Evolutionary conservation across 1,140 invertebrate species (phyloP), one percentile per base, ranked within the genome.

Genomic region (Samia ricini): DNA sequence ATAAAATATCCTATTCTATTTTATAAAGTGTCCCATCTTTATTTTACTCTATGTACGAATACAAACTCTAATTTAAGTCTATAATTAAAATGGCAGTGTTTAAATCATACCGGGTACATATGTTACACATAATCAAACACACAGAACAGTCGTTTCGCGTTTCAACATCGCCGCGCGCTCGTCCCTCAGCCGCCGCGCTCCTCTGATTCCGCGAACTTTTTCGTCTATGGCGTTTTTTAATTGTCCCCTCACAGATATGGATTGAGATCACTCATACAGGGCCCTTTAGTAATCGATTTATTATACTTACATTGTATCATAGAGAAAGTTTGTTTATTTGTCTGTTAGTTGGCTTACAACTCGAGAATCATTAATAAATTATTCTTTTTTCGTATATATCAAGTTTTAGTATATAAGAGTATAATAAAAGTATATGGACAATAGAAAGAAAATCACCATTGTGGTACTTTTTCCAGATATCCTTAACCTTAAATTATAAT

Each of bases 221-320:
- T 55, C 15, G 4, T 12, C 52, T 23, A 24, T 55, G 21, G 52
- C 52, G 52, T 55, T 55, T 55, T 55, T 55, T 55, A 55, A 55
- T 55, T 55, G 52, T 19, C n/a, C 22, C 1, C 12, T 3, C 2
- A 23, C 52, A 55, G 52, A 22, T 12, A 15, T 5, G 52, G 4
- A 55, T 55, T 55, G n/a, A 4, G 52, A 10, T 23, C 15, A 10
- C 10, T 1, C 2, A 24, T 12, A 24, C 5, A 5, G 20, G 52
- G 52, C 0, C 6, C 10, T 24, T 15, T 42, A 42, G 12, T 42
- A n/a, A n/a, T n/a, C n/a, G n/a, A n/a, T n/a, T n/a, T n/a, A n/a
- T n/a, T n/a, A n/a, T n/a, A n/a, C n/a, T n/a, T n/a, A n/a, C n/a
- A n/a, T n/a, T n/a, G n/a, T n/a, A n/a, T n/a, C n/a, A n/a, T n/a